Evolutionary conservation across 2,113 vertebrate genomes (phyloP), one percentile per base, ranked within the genome.

Genomic region (Platysteira castanea): DNA sequence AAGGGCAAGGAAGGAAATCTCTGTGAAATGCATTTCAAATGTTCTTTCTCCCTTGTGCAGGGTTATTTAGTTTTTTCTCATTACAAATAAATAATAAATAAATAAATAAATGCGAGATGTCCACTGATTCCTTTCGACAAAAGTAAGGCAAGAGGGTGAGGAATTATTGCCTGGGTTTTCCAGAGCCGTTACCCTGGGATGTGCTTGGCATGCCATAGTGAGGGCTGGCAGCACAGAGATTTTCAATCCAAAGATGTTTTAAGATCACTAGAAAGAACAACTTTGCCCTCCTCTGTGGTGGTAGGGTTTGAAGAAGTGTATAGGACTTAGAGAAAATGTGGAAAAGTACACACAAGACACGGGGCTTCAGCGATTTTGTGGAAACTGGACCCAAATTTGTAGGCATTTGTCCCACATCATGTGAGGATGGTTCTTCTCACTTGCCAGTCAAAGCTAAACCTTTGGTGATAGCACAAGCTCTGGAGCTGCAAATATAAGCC

Each of bases 11-110:
- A 84, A 56, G 56, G 24, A 69, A 88, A 77, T 24, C 54, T 74
- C 83, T 89, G 90, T 67, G 49, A 94, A 91, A 89, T 86, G 60
- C 44, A 89, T 95, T 93, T 87, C 69, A 87, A 82, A 71, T 63
- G 31, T 53, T 89, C 35, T 64, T 28, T 54, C 15, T 68, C 42
- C 31, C 9, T 73, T 33, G 6, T n/a, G 39, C 39, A n/a, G 22
- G 13, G 14, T 21, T 44, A 31, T 27, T 37, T 37, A 31, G 2
- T 18, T 52, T 50, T 42, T 59, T 59, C 16, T n/a, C 9, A 31
- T 67, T 30, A 30, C 10, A 65, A 27, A 85, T 20, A 74, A 47
- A 46, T 16, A 49, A 86, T 16, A 44, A 67, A 71, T 13, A 78
- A 78, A 67, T 31, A 68, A 75, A 21, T 37, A 49, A 26, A 71